Conservation (phyloP, 2,888 invertebrate species). For the Apotomis betuletana region DNA sequence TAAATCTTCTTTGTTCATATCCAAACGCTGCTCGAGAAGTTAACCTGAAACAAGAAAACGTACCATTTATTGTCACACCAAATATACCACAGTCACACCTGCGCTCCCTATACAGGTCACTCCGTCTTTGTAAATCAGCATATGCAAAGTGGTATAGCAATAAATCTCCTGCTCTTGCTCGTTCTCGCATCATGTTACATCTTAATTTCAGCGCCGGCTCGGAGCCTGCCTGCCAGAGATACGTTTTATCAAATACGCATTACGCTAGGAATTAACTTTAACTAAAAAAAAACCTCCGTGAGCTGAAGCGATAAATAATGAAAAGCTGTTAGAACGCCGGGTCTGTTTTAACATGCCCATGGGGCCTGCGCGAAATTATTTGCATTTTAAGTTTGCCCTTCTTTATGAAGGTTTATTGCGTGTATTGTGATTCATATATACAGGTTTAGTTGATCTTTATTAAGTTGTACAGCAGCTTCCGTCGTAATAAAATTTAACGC, state of each 20-base stretch:
- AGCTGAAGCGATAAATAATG: constrained; percentile 77
- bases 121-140: constrained; percentile 84
- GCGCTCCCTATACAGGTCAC: constrained; percentile 60
- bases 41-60: constrained; percentile 31
- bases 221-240: constrained; percentile 81
- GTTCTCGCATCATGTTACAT: constrained; percentile 85
- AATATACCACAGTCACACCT: constrained; percentile 54
- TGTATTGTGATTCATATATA: constrained; percentile 25
- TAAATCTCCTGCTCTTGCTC: constrained; percentile 84
- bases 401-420: constrained; percentile 58
- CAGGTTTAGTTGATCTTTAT: constrained; percentile 12
- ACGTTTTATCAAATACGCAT: constrained; percentile 83
- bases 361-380: constrained; percentile 75
- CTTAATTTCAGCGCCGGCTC: constrained; percentile 84
- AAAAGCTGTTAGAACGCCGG: constrained; percentile 77
- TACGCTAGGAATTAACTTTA: constrained; percentile 81
- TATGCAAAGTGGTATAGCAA: constrained; percentile 85
- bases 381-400: constrained; percentile 75
- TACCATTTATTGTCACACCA: constrained; percentile 49
- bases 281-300: constrained; percentile 73
- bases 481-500: constrained; percentile 3
- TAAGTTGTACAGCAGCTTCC: neutral
- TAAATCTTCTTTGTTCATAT: too few relatives aligned
- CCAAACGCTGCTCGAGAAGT: neutral
- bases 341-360: constrained; percentile 79